These are phyloP conservation scores for Cirrhinus molitorella DNA, from an alignment of 2,797 vertebrate genomes.

Conservation along the genomic window DNA sequence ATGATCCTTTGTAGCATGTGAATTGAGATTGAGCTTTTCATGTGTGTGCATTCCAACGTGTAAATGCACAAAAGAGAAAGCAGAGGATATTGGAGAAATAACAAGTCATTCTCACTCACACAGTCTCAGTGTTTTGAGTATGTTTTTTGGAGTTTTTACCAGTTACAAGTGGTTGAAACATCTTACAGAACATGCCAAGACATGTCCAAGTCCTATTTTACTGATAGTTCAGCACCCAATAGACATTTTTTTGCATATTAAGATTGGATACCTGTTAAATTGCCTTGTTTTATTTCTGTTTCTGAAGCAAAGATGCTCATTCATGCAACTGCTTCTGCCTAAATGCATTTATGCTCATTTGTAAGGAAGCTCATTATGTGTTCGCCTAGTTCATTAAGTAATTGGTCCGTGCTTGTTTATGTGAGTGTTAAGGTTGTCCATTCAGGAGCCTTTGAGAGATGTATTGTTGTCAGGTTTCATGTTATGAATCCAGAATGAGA, in stretches of 20 bases:
- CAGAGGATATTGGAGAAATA: conserved; percentile 30
- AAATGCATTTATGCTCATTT: conserved; percentile 89
- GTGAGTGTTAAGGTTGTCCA: conserved; percentile 92
- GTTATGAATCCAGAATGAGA: conserved; percentile 90
- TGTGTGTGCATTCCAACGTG: conserved; percentile 60
- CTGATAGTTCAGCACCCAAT: not conserved
- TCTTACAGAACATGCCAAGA: not conserved
- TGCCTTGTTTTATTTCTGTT: not conserved
- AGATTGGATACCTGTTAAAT: not conserved
- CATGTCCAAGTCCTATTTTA: not conserved
- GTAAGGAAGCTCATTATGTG: conserved; percentile 89
- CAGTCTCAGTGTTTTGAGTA: not conserved
- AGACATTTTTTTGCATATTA: too few relatives aligned
- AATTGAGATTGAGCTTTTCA: conserved; percentile 72
- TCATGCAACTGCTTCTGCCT: not conserved
- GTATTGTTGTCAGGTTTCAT: conserved; percentile 90
- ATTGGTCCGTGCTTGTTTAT: conserved; percentile 94
- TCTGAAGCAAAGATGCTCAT: not conserved
- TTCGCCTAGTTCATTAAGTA: conserved; percentile 92
- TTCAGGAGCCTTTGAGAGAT: conserved; percentile 91
- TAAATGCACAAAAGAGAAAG: conserved; percentile 49
- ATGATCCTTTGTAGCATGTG: conserved; percentile 66
- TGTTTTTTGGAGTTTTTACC: not conserved
- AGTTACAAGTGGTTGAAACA: not conserved
- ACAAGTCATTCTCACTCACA: conserved; percentile 9